Evolutionary conservation across 2,113 vertebrate species (phyloP), one percentile per base, ranked within the genome.

Genomic region (Ameiurus melas): DNA sequence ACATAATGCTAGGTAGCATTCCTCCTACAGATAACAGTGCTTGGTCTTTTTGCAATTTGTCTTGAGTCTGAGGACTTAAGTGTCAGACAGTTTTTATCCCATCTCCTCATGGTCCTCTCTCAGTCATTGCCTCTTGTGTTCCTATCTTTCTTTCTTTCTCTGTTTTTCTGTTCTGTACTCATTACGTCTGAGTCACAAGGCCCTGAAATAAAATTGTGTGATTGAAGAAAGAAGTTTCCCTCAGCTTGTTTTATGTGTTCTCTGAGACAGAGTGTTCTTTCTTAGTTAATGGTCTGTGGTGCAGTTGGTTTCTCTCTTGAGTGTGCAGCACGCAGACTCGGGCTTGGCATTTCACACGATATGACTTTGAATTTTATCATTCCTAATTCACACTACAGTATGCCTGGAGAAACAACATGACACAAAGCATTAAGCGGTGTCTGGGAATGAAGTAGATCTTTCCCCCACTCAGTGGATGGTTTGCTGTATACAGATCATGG

Each of bases 111-210:
- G 27, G 8, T 51, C 9, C 53, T 64, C 36, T 0, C 55, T 78
- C 64, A 20, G 25, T 30, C 77, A 7, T 30, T 1, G 9, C n/a
- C 3, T 30, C 51, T 79, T 8, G 5, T 19, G n/a, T 25, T 80
- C 53, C 53, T 2, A 47, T 78, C 25, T 1, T 53, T 78, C 25
- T 1, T n/a, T 53, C 5, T 53, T 27, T 83, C 55, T 75, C 13
- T 86, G 36, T 17, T 47, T 22, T 68, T 27, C 12, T 10, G 2
- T 55, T 68, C 70, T 73, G 57, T 12, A 58, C 86, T 90, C 89
- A 93, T 89, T 93, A 83, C 87, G 90, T 58, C 77, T 91, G 88
- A 92, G 91, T 94, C 92, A 92, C 89, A 92, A 90, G 92, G 91
- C 88, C 82, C 90, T 89, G 19, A 90, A 78, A 91, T 90, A 84